Evolutionary conservation across 2,888 invertebrate species (phyloP).

Genomic region (Temnothorax ravouxi): DNA sequence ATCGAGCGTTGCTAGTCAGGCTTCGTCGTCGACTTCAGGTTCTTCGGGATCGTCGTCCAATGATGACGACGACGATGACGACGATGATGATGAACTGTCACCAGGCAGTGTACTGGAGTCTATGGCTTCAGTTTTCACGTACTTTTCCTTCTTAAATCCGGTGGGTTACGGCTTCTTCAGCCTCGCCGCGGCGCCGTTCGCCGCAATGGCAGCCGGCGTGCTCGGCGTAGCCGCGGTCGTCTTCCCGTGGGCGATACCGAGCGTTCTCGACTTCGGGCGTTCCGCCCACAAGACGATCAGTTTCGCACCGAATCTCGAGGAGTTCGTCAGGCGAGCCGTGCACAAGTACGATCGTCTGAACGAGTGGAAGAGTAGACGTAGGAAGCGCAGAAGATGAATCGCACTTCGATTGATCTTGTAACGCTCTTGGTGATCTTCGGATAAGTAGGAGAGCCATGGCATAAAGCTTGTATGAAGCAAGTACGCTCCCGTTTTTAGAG

Average conservation of each 20-base stretch:
- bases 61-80: conserved; percentile 60
- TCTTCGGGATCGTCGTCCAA: conserved; percentile 9
- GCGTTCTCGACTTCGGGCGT: conserved; percentile 82
- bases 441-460: conserved; percentile 10
- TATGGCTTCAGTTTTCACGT: conserved; percentile 87
- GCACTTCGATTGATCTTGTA: not conserved
- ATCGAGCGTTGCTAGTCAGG: not conserved
- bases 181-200: conserved; percentile 89
- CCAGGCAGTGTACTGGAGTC: conserved; percentile 87
- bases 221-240: conserved; percentile 89
- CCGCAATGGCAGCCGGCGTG: conserved; percentile 89
- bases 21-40: conserved; percentile 1
- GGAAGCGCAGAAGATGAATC: conserved; percentile 79
- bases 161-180: conserved; percentile 89
- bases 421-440: conserved; percentile 1
- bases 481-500: conserved; percentile 6
- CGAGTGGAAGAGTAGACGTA: conserved; percentile 83
- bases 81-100: conserved; percentile 85
- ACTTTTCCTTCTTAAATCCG: conserved; percentile 88
- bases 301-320: conserved; percentile 76
- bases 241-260: conserved; percentile 90
- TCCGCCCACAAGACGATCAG: conserved; percentile 66
- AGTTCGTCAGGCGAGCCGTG: conserved; percentile 76
- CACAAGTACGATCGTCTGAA: conserved; percentile 77
- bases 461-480: conserved; percentile 49